Conservation (phyloP, 2,888 invertebrate species). For the Rhimphoctona megacephalus region DNA sequence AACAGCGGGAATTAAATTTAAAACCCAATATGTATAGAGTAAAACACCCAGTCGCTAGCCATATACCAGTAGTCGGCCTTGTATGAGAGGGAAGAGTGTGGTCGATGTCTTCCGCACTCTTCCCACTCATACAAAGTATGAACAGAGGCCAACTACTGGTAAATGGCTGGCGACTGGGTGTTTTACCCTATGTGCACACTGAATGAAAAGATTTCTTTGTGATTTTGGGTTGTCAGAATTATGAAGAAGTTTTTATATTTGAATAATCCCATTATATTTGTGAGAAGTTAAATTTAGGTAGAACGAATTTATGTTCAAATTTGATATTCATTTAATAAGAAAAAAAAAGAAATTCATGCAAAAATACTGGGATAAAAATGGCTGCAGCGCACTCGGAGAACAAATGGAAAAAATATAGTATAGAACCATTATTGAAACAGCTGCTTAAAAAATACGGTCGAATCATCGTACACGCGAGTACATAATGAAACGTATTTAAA, state of each 20-base stretch:
- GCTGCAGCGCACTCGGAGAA: background rate
- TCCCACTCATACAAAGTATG: too few relatives aligned
- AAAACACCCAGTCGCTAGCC: too few relatives aligned
- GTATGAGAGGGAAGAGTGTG: too few relatives aligned
- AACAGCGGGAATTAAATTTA: too few relatives aligned
- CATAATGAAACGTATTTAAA: background rate
- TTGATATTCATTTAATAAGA: background rate
- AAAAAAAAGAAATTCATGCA: background rate
- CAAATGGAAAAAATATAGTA: background rate
- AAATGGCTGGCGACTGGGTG: too few relatives aligned
- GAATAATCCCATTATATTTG: background rate
- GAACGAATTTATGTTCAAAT: background rate
- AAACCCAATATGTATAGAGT: too few relatives aligned
- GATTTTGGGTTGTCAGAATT: background rate
- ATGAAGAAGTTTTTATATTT: background rate
- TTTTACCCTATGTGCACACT: background rate
- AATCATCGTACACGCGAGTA: background rate
- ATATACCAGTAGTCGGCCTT: too few relatives aligned
- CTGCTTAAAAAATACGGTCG: slow-evolving; percentile 14
- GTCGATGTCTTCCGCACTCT: too few relatives aligned
- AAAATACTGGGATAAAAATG: background rate
- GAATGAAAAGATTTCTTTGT: background rate
- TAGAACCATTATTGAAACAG: slow-evolving; percentile 25
- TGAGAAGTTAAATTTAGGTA: background rate
- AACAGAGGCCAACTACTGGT: too few relatives aligned